Conservation (phyloP, 2,797 vertebrate genomes). For the Mus minutoides region DNA sequence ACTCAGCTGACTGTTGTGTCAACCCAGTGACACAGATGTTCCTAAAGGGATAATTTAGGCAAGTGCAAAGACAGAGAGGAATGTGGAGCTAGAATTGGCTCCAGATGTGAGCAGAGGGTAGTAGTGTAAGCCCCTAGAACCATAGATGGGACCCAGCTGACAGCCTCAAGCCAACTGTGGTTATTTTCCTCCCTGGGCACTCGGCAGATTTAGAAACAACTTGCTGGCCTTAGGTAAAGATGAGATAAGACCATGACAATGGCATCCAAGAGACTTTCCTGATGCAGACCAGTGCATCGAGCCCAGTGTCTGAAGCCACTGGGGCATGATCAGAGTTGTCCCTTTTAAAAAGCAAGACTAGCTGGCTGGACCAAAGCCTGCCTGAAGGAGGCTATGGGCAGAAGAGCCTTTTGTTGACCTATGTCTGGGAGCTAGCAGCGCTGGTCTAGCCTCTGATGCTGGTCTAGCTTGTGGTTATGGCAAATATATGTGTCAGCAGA, state of each 20-base stretch:
- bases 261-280: not conserved
- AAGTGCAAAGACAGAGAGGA: conserved; percentile 74
- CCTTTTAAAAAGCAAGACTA: not conserved
- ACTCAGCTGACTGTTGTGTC: conserved; percentile 59
- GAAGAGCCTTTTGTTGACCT: not conserved
- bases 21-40: conserved; percentile 48
- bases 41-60: conserved; percentile 64
- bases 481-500: not conserved
- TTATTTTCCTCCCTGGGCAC: not conserved
- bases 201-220: conserved; percentile 62
- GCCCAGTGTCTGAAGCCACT: not conserved
- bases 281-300: not conserved
- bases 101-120: conserved; percentile 44
- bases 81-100: conserved; percentile 59
- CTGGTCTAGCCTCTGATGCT: not conserved
- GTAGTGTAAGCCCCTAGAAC: conserved; percentile 76
- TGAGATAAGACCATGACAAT: not conserved
- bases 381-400: not conserved
- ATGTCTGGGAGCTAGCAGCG: not conserved
- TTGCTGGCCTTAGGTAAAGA: not conserved
- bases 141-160: conserved; percentile 63
- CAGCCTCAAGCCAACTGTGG: not conserved
- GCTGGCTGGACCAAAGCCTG: not conserved
- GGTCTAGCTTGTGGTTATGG: not conserved
- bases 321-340: not conserved